phyloP scores from a whole-genome alignment of 2,888 invertebrate genomes.

The Drosophila lutescens region DNA sequence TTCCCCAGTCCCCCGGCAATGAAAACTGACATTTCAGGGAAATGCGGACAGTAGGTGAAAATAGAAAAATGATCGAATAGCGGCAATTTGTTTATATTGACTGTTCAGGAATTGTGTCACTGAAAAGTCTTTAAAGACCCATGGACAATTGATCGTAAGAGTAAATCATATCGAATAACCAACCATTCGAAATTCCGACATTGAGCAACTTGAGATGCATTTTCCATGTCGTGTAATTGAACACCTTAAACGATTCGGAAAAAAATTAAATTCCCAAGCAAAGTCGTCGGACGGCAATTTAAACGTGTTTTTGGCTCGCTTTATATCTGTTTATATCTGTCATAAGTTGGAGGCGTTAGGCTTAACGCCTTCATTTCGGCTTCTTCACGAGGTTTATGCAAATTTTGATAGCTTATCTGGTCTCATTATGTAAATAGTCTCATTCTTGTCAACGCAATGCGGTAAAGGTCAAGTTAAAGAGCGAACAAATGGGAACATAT shows the following conservation, averaged over 20 bases:
- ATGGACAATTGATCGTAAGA: conserved; percentile 3
- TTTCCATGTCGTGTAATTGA: conserved; percentile 65
- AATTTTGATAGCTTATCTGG: conserved; percentile 42
- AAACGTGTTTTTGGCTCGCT: conserved; percentile 23
- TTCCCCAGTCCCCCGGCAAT: conserved; percentile 42
- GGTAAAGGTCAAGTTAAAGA: conserved; percentile 62
- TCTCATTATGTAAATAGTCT: conserved; percentile 30
- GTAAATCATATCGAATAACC: conserved; percentile 21
- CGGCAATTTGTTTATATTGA: conserved; percentile 26
- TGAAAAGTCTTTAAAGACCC: conserved; percentile 10
- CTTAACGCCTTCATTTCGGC: conserved; percentile 34
- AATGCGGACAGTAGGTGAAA: conserved; percentile 49
- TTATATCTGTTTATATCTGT: conserved; percentile 18
- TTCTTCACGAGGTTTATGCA: conserved; percentile 29
- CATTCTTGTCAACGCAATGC: conserved; percentile 8
- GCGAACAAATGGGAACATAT: conserved; percentile 41
- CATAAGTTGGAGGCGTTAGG: conserved; percentile 37
- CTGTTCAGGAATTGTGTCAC: conserved; percentile 13
- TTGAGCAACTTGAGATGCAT: conserved; percentile 48
- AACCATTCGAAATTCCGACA: conserved; percentile 23
- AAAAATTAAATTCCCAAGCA: conserved; percentile 24
- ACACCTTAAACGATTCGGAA: conserved; percentile 55
- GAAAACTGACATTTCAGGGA: conserved; percentile 56
- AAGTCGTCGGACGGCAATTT: conserved; percentile 47
- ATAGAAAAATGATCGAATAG: conserved; percentile 44